Percentiles rank a stretch among this genome's conserved stretches.
phyloP scores from a whole-genome alignment of 1,140 invertebrate genomes.

The Dufourea novaeangliae region DNA sequence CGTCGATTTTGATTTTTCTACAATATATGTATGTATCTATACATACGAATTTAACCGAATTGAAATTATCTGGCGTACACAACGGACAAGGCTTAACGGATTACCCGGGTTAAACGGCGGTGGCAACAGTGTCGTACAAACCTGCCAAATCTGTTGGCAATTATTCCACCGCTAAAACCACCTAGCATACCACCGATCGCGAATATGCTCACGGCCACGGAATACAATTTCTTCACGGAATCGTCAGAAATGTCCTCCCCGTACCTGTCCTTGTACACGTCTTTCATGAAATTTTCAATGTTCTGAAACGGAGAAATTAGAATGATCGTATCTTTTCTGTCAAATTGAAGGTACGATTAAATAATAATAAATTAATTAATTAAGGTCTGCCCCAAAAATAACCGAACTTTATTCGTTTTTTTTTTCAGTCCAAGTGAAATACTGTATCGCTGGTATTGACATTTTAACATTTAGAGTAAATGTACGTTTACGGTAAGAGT shows the following conservation, averaged over 20 bases:
- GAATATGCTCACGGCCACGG: conserved; percentile 96
- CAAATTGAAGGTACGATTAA: no score
- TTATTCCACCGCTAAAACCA: conserved; percentile 93
- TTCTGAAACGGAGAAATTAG: conserved; percentile 82
- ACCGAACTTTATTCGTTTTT: no score
- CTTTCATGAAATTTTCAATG: conserved; percentile 96
- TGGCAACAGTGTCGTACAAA: conserved; percentile 75
- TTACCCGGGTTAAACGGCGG: neutral
- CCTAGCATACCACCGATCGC: conserved; percentile 97
- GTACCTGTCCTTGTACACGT: conserved; percentile 91
- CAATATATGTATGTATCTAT: no score
- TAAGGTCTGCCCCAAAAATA: no score
- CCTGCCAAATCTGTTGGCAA: conserved; percentile 95
- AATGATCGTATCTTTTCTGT: no score
- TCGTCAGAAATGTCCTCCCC: conserved; percentile 87
- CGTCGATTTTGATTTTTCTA: no score
- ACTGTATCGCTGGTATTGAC: no score
- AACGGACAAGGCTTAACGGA: neutral
- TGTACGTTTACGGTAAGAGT: no score
- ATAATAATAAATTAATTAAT: no score
- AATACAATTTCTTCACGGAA: conserved; percentile 89
- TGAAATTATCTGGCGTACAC: neutral
- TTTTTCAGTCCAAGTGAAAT: no score
- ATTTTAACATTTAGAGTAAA: no score
- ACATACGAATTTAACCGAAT: no score